Conservation (phyloP, 2,888 invertebrate species). For the Folsomia candida region DNA sequence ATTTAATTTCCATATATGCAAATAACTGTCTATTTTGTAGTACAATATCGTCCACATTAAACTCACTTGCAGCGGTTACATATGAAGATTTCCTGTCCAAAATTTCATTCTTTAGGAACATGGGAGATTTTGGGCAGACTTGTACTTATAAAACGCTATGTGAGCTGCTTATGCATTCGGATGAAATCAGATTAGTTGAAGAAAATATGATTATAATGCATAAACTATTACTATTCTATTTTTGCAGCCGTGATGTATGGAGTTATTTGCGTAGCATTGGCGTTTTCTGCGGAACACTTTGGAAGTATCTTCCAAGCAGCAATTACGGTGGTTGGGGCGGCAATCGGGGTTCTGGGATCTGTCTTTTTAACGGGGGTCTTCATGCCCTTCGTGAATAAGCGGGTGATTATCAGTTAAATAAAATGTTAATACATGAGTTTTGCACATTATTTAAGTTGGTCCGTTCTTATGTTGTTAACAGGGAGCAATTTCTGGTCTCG, state of each 20-base stretch:
- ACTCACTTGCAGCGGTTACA: slow-evolving; percentile 44
- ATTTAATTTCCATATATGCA: slow-evolving; percentile 24
- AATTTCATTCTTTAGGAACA: slow-evolving; percentile 28
- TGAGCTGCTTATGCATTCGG: slow-evolving; percentile 8
- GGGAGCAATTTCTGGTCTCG: slow-evolving; percentile 40
- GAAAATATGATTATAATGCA: background rate
- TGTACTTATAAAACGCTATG: slow-evolving; percentile 34
- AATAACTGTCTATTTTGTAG: too few relatives aligned
- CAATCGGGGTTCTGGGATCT: slow-evolving; percentile 30
- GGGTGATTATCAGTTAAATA: slow-evolving; percentile 10
- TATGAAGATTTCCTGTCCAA: slow-evolving; percentile 45
- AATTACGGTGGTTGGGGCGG: slow-evolving; percentile 31
- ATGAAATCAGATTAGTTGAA: background rate
- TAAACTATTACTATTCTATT: background rate
- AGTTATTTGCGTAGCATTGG: slow-evolving; percentile 30
- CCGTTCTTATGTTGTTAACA: slow-evolving; percentile 6
- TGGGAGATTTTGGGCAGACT: slow-evolving; percentile 32
- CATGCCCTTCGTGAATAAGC: slow-evolving; percentile 44
- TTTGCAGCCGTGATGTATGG: slow-evolving; percentile 36
- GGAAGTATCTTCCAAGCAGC: slow-evolving; percentile 43
- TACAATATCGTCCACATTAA: slow-evolving; percentile 42
- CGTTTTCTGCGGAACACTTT: slow-evolving; percentile 39
- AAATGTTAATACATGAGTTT: background rate
- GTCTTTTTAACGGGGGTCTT: slow-evolving; percentile 44
- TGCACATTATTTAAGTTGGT: background rate